phyloP scores from a whole-genome alignment of 2,888 invertebrate species.

The Spodoptera picta region DNA sequence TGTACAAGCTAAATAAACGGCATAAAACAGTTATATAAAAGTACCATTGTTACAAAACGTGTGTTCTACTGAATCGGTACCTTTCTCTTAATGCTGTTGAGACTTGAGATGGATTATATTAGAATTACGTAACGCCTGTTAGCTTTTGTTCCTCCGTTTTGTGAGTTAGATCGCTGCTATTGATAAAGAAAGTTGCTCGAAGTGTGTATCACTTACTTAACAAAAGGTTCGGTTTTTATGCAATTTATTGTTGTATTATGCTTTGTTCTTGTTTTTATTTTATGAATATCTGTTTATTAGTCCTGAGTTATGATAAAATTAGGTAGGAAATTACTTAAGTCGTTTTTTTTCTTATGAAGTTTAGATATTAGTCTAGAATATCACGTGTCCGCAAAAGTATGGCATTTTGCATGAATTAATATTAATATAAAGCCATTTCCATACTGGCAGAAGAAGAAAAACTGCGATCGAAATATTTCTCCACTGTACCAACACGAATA shows the following conservation, averaged over 20 bases:
- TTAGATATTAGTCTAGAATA: too few species aligned
- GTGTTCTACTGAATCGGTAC: conserved; percentile 42
- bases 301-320: too few species aligned
- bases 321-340: too few species aligned
- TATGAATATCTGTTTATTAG: not conserved
- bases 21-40: conserved; percentile 43
- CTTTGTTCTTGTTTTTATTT: not conserved
- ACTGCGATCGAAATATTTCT: too few species aligned
- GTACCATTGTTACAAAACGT: conserved; percentile 50
- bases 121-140: conserved; percentile 33
- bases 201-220: conserved; percentile 1
- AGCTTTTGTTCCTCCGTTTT: conserved; percentile 34
- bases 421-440: too few species aligned
- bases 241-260: too few species aligned
- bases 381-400: too few species aligned
- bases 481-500: too few species aligned
- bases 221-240: conserved; percentile 14
- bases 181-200: not conserved
- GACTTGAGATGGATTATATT: conserved; percentile 48
- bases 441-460: too few species aligned
- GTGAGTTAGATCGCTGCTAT: conserved; percentile 9
- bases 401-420: too few species aligned
- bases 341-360: too few species aligned
- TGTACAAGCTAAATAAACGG: conserved; percentile 8
- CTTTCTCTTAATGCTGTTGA: conserved; percentile 52